These are phyloP conservation scores for Thecocarcelia acutangulata DNA, from an alignment of 2,888 invertebrate species.

Conservation along the genomic window DNA sequence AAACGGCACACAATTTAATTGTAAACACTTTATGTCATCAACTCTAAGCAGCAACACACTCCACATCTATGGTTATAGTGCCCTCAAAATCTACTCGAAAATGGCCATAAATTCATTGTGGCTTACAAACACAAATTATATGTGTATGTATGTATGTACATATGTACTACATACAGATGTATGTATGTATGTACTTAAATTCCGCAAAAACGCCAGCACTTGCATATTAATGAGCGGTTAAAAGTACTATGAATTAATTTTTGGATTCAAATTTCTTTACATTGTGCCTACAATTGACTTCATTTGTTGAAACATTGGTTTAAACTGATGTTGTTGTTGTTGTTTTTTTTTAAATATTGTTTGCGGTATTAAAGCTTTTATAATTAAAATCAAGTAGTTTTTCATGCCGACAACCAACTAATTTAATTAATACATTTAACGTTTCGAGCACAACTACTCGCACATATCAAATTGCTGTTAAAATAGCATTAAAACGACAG, in stretches of 20 bases:
- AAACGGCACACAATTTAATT: slow-evolving; percentile 41
- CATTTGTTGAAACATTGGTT: slow-evolving; percentile 2
- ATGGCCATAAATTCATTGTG: slow-evolving; percentile 27
- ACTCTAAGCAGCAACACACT: neutral
- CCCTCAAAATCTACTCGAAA: neutral
- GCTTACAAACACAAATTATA: slow-evolving; percentile 23
- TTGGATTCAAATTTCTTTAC: slow-evolving; percentile 25
- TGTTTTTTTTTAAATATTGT: slow-evolving; percentile 10
- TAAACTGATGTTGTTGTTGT: too few relatives aligned
- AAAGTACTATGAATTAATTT: neutral
- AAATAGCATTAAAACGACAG: too few relatives aligned
- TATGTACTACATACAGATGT: too few relatives aligned
- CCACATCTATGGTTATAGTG: neutral
- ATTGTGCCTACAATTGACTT: slow-evolving; percentile 9
- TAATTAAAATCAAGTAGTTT: too few relatives aligned
- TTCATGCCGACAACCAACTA: too few relatives aligned
- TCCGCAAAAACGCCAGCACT: slow-evolving; percentile 19
- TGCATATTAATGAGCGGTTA: slow-evolving; percentile 42
- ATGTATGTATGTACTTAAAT: neutral
- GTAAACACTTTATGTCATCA: neutral
- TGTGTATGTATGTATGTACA: too few relatives aligned
- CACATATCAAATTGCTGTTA: too few relatives aligned
- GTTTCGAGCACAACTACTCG: too few relatives aligned
- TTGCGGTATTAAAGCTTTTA: neutral
- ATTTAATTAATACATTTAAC: too few relatives aligned